Base-by-base conservation (phyloP, 2,888 invertebrate genomes). In the Pristionchus fissidentatus region DNA sequence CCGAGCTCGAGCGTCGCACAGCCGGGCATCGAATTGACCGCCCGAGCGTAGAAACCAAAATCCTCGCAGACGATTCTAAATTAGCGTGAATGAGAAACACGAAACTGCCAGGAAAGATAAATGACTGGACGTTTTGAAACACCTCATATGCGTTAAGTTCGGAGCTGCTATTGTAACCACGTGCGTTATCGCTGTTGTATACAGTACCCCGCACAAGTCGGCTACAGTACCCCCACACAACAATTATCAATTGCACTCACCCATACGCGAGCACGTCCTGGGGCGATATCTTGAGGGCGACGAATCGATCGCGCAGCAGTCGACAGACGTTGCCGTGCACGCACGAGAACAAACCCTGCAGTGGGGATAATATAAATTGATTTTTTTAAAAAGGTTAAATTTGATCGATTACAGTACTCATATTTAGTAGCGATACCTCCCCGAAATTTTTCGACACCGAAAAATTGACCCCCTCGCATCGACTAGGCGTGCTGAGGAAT, bases 261-360 rank as follows among this genome's bases (percentile, higher is more conserved):
- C 91, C 92, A 85, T 89, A 92, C 62, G 88, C 87, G 8, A 91
- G 83, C 3, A 90, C 85, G 84, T 92, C 90, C 78, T 90, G 90
- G 10, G 91, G 91, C 4, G 90, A 87, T 55, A 92, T 88, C n/a
- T 88, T 90, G 78, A 89, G 83, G 32, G 85, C 85, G 22, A 78
- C 84, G 49, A 92, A 84, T 38, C 88, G 88, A 60, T 87, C 86
- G 43, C 86, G 85, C 32, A 92, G 83, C 46, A 88, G 86, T 22
- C 85, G 82, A 79, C 90, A 90, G 85, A 92, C 90, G 79, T 89
- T 89, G 38, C 85, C 86, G 85, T 92, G 92, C 38, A 92, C 90
- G 19, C 87, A 85, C 38, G 87, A 83, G 84, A 92, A 85, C 26
- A 92, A 85, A 13, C 81, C 85, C 89, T 91, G 82, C 49, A 84